Evolutionary conservation across 1,140 invertebrate species (phyloP).

Genomic region (Capitella teleta): DNA sequence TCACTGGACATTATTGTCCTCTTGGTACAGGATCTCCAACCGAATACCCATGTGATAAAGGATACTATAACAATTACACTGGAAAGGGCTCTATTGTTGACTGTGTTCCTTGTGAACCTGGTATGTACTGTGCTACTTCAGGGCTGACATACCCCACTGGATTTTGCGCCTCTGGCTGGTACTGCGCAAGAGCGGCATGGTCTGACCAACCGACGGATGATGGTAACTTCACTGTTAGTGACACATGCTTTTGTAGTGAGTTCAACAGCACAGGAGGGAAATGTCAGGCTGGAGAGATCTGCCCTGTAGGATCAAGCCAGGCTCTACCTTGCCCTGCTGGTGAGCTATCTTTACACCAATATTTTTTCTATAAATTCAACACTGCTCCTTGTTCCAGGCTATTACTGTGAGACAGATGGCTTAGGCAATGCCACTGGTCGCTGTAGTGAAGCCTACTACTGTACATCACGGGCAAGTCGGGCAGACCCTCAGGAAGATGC

Average conservation of each 20-base stretch:
- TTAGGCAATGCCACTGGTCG: slow-evolving; percentile 19
- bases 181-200: slow-evolving; percentile 31
- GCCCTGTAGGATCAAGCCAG: slow-evolving; percentile 22
- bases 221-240: slow-evolving; percentile 15
- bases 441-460: slow-evolving; percentile 33
- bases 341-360: slow-evolving; percentile 16
- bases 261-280: slow-evolving; percentile 22
- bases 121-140: slow-evolving; percentile 27
- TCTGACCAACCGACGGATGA: slow-evolving; percentile 23
- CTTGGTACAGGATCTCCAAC: slow-evolving; percentile 22
- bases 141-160: slow-evolving; percentile 22
- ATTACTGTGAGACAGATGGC: slow-evolving; percentile 3
- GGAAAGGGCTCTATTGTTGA: slow-evolving; percentile 22
- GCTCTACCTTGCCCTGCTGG: slow-evolving; percentile 23
- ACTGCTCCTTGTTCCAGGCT: neutral
- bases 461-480: slow-evolving; percentile 19
- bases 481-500: slow-evolving; percentile 27
- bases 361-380: too few species aligned
- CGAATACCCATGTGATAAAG: slow-evolving; percentile 27
- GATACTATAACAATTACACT: slow-evolving; percentile 26
- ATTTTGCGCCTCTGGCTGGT: slow-evolving; percentile 29
- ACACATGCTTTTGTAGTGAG: slow-evolving; percentile 20
- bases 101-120: slow-evolving; percentile 25
- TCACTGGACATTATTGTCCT: slow-evolving; percentile 31
- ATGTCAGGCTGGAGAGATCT: slow-evolving; percentile 32